phyloP scores from a whole-genome alignment of 1,140 invertebrate genomes.

The Drosophila repletoides region DNA sequence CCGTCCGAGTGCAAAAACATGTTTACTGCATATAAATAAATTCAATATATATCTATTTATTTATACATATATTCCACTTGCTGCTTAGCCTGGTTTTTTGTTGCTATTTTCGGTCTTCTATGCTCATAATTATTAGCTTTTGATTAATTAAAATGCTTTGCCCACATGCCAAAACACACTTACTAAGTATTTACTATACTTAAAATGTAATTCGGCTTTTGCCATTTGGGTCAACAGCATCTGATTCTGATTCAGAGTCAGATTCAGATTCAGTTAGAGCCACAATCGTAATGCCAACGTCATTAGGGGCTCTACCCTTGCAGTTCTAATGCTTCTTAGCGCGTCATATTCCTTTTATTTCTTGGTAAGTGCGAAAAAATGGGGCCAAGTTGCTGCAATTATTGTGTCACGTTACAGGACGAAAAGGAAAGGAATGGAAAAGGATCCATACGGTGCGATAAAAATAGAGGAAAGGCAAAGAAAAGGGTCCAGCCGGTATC shows the following conservation, averaged over 20 bases:
- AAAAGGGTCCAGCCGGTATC: too few species aligned
- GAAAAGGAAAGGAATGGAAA: too few species aligned
- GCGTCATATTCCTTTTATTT: too few species aligned
- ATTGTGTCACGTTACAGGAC: too few species aligned
- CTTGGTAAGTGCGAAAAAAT: slow-evolving; percentile 23
- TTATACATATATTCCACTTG: slow-evolving; percentile 11
- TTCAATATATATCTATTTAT: slow-evolving; percentile 22
- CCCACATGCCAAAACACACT: background rate
- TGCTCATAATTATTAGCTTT: slow-evolving; percentile 21
- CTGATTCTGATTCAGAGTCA: slow-evolving; percentile 4
- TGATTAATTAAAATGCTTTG: slow-evolving; percentile 26
- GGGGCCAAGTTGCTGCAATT: background rate
- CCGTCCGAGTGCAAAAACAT: slow-evolving; percentile 29
- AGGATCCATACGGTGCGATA: too few species aligned
- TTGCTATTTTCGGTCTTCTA: slow-evolving; percentile 4
- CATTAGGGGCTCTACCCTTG: slow-evolving; percentile 27
- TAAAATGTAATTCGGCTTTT: slow-evolving; percentile 20
- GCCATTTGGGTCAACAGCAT: background rate
- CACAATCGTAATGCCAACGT: slow-evolving; percentile 9
- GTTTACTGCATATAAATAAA: slow-evolving; percentile 27
- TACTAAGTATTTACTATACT: slow-evolving; percentile 10
- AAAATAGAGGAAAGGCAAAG: too few species aligned
- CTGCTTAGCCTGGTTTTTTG: slow-evolving; percentile 20
- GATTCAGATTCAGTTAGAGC: background rate
- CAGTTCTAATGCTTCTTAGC: slow-evolving; percentile 64